Conservation (phyloP, 2,113 vertebrate species). For the Syngnathus scovelli region DNA sequence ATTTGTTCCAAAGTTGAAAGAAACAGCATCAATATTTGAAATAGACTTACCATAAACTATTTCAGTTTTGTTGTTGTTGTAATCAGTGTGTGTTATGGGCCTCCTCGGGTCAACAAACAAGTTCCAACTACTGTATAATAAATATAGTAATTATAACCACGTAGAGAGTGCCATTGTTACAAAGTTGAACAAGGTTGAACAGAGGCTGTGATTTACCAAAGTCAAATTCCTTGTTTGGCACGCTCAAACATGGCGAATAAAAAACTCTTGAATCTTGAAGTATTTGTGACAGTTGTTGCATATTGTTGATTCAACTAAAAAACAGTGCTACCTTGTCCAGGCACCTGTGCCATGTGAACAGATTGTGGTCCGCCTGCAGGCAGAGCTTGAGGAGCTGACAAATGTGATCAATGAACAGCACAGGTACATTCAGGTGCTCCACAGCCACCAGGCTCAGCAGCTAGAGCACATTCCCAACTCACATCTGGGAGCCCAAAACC, state of each 20-base stretch:
- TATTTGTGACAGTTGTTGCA: no score
- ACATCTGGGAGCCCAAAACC: slow-evolving; percentile 36
- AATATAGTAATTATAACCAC: no score
- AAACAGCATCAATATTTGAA: background rate
- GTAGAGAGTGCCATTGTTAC: background rate
- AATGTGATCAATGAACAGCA: slow-evolving; percentile 39
- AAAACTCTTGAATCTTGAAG: no score
- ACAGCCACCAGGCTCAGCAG: slow-evolving; percentile 42
- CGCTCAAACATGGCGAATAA: no score
- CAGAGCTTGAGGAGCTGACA: slow-evolving; percentile 33
- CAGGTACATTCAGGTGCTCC: slow-evolving; percentile 54
- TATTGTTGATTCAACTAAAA: no score
- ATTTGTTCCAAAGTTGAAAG: no score
- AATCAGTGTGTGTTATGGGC: background rate
- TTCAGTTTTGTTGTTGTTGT: no score
- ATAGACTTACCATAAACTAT: background rate
- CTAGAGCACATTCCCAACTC: slow-evolving; percentile 47
- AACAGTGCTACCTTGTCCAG: slow-evolving; percentile 17
- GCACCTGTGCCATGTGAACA: slow-evolving; percentile 45
- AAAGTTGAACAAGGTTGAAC: no score
- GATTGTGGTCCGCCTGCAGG: slow-evolving; percentile 35
- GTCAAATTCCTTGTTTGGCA: no score
- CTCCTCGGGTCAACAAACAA: background rate
- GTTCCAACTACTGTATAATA: no score
- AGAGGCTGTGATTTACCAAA: no score